A percentile compares a stretch with the other conserved stretches of the same genome.
These are phyloP conservation scores for Heptranchias perlo DNA, from an alignment of 2,113 vertebrate species.

Conservation along the genomic window DNA sequence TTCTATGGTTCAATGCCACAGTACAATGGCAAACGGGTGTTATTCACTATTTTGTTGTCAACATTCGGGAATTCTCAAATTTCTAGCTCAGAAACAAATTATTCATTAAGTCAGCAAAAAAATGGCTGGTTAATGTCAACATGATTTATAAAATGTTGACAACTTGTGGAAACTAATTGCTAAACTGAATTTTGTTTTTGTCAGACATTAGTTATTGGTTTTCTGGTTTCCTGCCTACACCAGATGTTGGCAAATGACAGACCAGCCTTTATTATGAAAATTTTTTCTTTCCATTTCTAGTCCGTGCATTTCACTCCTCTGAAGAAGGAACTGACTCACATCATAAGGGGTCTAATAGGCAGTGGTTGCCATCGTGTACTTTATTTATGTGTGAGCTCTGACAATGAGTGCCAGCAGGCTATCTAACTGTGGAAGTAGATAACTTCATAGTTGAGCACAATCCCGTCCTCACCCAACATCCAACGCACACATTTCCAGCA, in stretches of 20 bases:
- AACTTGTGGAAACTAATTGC: neutral
- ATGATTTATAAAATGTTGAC: slow-evolving; percentile 1
- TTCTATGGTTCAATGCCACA: no score
- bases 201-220: slow-evolving; percentile 10
- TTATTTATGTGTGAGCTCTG: no score
- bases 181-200: neutral
- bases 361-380: no score
- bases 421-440: no score
- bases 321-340: neutral
- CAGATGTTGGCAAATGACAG: neutral
- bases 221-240: neutral
- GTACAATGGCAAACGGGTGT: no score
- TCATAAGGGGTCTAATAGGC: neutral
- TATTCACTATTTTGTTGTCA: neutral
- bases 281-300: neutral
- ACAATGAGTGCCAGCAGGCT: no score
- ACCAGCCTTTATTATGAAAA: neutral
- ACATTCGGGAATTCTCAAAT: slow-evolving; percentile 13
- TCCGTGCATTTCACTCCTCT: neutral
- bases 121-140: neutral
- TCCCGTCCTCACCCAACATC: no score
- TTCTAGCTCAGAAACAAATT: neutral
- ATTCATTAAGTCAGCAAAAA: neutral
- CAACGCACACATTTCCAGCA: no score
- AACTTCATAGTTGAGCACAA: no score